phyloP scores from a whole-genome alignment of 2,888 invertebrate genomes.

The Lycocerus yunnanus region DNA sequence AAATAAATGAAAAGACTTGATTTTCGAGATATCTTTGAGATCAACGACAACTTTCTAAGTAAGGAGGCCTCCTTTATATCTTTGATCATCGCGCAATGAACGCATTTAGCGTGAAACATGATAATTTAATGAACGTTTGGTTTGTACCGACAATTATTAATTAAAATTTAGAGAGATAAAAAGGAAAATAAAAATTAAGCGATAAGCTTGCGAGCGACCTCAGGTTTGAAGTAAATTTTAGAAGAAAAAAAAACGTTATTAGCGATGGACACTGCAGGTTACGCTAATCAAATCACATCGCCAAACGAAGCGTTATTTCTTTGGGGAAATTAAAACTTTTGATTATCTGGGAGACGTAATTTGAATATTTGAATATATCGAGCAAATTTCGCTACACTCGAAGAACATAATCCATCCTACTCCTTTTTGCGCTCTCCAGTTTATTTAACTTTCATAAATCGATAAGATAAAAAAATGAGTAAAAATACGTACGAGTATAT shows the following conservation, averaged over 20 bases:
- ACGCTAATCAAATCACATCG: slow-evolving; percentile 3
- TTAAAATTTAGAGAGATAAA: not conserved
- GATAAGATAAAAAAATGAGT: not conserved
- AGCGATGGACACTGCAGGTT: not conserved
- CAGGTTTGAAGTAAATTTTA: not conserved
- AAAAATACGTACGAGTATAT: not conserved
- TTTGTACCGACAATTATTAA: slow-evolving; percentile 14
- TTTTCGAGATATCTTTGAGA: slow-evolving; percentile 48
- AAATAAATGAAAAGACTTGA: slow-evolving; percentile 38
- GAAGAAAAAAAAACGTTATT: not conserved
- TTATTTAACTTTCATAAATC: slow-evolving; percentile 8
- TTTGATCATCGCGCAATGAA: slow-evolving; percentile 51
- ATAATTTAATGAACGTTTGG: slow-evolving; percentile 29
- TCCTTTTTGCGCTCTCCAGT: not conserved
- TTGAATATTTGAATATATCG: slow-evolving; percentile 46
- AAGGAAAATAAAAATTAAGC: not conserved
- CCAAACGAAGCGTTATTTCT: slow-evolving; percentile 49
- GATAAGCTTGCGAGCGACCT: not conserved
- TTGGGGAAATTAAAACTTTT: slow-evolving; percentile 56
- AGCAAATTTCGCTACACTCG: slow-evolving; percentile 39
- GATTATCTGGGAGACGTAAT: slow-evolving; percentile 48
- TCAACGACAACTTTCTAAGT: slow-evolving; percentile 48
- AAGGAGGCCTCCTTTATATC: slow-evolving; percentile 48
- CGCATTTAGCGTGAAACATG: slow-evolving; percentile 28
- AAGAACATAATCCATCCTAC: not conserved